Evolutionary conservation across 2,888 invertebrate genomes (phyloP), one percentile per base, ranked within the genome.

Genomic region (Antheraea assamensis): DNA sequence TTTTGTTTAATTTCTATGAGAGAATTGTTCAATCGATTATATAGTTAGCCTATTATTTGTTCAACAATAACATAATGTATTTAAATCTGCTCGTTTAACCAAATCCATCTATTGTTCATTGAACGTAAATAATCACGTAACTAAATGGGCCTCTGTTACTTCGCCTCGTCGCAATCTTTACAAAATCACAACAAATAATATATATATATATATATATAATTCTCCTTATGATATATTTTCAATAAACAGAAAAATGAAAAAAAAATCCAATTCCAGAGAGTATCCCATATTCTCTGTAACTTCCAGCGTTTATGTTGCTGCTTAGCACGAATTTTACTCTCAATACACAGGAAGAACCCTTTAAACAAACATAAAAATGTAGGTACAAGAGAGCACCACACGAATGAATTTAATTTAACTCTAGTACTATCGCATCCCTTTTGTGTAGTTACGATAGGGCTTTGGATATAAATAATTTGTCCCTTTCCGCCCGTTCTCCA

Each of bases 1-100:
- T 72, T 75, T 78, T 5, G 77, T 1, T n/a, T 31, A n/a, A n/a
- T 8, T 30, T 66, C 24, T 58, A 58, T 31, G 30, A 31, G 31
- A 66, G 17, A 30, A 64, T 66, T 27, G 17, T 61, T 66, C 19
- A 30, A 66, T 21, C 7, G 66, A 19, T 31, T 31, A 66, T 31
- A 31, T 21, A 66, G 19, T 31, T 30, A 30, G 19, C 66, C 31
- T 4, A 19, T 31, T 66, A 31, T 66, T 31, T 66, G 3, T 66
- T 31, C 5, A 66, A 66, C 5, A 61, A 61, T 27, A 61, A 27
- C 15, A 1, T 7, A 52, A 3, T 52, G 7, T 21, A 52, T 52
- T 52, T 52, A 52, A 52, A 21, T 2, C 21, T 52, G 52, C 52
- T 19, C 8, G 0, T 21, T 7, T 52, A 52, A 5, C 4, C 21